These are phyloP conservation scores for Ia io DNA, from an alignment of 2,113 vertebrate species.

Conservation along the genomic window DNA sequence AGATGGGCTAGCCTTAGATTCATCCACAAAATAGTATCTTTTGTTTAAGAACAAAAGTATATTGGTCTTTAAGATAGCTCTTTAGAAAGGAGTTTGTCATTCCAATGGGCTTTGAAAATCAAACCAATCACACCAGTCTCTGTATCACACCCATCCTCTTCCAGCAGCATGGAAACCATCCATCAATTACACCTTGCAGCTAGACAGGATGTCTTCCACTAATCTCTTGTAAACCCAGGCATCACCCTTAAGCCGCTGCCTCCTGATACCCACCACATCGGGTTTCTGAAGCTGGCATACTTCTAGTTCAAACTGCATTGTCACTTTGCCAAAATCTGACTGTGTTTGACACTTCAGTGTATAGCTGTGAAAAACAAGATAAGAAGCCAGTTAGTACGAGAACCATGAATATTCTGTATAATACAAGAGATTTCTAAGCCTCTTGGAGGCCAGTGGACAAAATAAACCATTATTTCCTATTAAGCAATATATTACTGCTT, in stretches of 20 bases:
- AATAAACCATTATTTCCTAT: constrained; percentile 46
- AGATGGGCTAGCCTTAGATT: constrained; percentile 49
- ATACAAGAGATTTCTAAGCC: constrained; percentile 44
- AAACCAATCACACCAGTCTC: background rate
- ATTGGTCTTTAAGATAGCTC: constrained; percentile 23
- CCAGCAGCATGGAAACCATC: background rate
- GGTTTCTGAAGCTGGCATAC: constrained; percentile 90
- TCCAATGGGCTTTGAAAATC: constrained; percentile 25
- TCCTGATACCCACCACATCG: constrained; percentile 88
- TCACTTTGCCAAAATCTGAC: constrained; percentile 93
- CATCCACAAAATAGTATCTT: constrained; percentile 59
- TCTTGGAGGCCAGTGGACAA: constrained; percentile 33
- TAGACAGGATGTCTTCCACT: constrained; percentile 92
- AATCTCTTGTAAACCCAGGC: constrained; percentile 97
- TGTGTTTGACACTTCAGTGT: constrained; percentile 91
- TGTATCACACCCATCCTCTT: background rate
- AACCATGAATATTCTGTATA: constrained; percentile 23
- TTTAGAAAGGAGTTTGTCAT: constrained; percentile 13
- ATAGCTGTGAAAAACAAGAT: constrained; percentile 84
- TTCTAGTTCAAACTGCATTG: constrained; percentile 95
- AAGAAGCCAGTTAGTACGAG: constrained; percentile 34
- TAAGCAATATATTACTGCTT: constrained; percentile 22
- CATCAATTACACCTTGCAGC: constrained; percentile 83
- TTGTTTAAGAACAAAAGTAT: constrained; percentile 50
- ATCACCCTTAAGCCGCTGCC: constrained; percentile 94